Evolutionary conservation across 2,888 invertebrate genomes (phyloP).

Genomic region (Caenorhabditis sinica): DNA sequence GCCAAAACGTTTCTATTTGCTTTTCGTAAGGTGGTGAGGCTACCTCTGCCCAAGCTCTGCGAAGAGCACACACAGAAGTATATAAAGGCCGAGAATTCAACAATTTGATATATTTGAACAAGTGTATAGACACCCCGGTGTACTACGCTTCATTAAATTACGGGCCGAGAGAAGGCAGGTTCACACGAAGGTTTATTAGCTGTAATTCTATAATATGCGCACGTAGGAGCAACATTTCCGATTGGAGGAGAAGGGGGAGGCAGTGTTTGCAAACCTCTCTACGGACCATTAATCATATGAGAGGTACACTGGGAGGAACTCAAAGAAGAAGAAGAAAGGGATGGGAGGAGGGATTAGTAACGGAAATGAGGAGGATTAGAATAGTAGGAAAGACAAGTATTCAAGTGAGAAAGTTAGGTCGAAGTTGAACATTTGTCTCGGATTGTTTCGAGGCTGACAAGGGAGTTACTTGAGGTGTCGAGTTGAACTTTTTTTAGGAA

Average conservation of each 20-base stretch:
- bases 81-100: slow-evolving; percentile 3
- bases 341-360: slow-evolving; percentile 36
- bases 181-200: slow-evolving; percentile 47
- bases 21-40: slow-evolving; percentile 49
- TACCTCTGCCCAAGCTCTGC: slow-evolving; percentile 18
- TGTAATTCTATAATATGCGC: slow-evolving; percentile 48
- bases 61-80: not conserved
- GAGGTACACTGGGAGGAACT: slow-evolving; percentile 41
- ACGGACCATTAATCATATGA: slow-evolving; percentile 55
- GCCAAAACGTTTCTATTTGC: slow-evolving; percentile 30
- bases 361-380: not conserved
- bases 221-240: slow-evolving; percentile 31
- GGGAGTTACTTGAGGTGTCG: no score
- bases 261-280: slow-evolving; percentile 37
- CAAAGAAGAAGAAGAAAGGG: not conserved
- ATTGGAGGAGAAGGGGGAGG: slow-evolving; percentile 3
- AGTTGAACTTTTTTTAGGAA: no score
- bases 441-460: no score
- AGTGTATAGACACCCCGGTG: slow-evolving; percentile 13
- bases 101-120: slow-evolving; percentile 61
- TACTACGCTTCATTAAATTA: slow-evolving; percentile 58
- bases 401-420: not conserved
- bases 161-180: not conserved
- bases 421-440: no score
- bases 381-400: not conserved